Evolutionary conservation across 92 coral and sea anemone species (phyloP), one percentile per base, ranked within the genome.

Genomic region (Palythoa grandis): DNA sequence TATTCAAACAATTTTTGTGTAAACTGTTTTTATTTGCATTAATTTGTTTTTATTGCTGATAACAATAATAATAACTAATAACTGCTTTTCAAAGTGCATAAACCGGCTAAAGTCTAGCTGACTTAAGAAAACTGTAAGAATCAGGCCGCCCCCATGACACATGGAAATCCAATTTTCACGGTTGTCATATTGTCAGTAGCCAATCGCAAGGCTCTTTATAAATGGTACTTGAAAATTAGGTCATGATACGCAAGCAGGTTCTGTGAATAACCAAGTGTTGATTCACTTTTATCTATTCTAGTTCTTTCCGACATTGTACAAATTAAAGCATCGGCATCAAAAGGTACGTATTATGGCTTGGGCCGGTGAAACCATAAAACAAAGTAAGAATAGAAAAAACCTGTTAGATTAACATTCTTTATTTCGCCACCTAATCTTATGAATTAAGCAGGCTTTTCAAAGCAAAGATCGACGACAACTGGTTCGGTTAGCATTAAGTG

Each of bases 161-260:
- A 12, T 6, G 14, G 5, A 24, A 35, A 24, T 2, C 37, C 38
- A 74, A 5, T 7, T 24, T 76, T 76, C 66, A 76, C 47, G 82
- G 74, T 37, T 69, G 47, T 69, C 69, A n/a, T 22, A 54, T 76
- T 53, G n/a, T 52, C 12, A 39, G 8, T 19, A 35, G 48, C 82
- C 82, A 76, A 76, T 76, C 67, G 53, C 48, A 37, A 13, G 3
- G 10, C 65, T 75, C 54, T 48, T 5, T 52, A 39, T 40, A 25
- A 76, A 29, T 54, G 82, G 67, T 76, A 80, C 85, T 80, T 80
- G 85, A 80, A 29, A 47, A 80, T 80, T 22, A 80, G 85, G 85
- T 80, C 74, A 80, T 80, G 85, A 20, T 48, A 2, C 13, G 74
- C 23, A 23, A 80, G 65, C 40, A 80, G 73, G 72, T 70, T 80